Percentiles rank a stretch among this genome's conserved stretches.
These are phyloP conservation scores for Trematocara variabile DNA, from an alignment of 2,113 vertebrate species.

Conservation along the genomic window DNA sequence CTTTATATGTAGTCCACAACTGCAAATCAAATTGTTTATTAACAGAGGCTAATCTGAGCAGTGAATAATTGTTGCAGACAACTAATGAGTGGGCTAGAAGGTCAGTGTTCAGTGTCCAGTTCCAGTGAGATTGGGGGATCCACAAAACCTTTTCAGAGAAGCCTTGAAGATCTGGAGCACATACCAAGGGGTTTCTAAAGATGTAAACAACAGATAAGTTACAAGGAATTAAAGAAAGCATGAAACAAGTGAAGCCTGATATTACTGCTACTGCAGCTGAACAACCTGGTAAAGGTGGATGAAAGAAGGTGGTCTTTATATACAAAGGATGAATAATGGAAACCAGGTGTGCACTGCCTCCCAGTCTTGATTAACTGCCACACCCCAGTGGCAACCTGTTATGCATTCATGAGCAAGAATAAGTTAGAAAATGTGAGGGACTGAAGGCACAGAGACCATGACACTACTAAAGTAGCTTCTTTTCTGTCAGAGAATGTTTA, in stretches of 20 bases:
- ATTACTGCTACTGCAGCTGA: background rate
- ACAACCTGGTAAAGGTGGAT: background rate
- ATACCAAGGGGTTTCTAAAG: background rate
- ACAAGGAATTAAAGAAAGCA: background rate
- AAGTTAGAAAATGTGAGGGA: background rate
- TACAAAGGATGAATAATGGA: background rate
- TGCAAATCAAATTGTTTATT: background rate
- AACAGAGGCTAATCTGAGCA: background rate
- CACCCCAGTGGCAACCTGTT: background rate
- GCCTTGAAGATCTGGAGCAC: background rate
- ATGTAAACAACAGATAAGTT: background rate
- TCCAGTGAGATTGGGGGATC: background rate
- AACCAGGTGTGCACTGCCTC: background rate
- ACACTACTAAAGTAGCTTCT: background rate
- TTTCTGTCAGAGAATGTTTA: conserved; percentile 1
- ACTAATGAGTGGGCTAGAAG: background rate
- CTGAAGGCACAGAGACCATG: background rate
- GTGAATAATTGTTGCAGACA: background rate
- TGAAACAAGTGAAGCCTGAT: background rate
- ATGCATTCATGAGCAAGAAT: background rate
- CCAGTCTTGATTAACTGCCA: background rate
- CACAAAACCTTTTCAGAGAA: background rate
- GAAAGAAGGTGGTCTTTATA: background rate
- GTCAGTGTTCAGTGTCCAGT: background rate
- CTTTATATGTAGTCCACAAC: background rate